Evolutionary conservation across 2,888 invertebrate genomes (phyloP).

Genomic region (Tigriopus californicus): DNA sequence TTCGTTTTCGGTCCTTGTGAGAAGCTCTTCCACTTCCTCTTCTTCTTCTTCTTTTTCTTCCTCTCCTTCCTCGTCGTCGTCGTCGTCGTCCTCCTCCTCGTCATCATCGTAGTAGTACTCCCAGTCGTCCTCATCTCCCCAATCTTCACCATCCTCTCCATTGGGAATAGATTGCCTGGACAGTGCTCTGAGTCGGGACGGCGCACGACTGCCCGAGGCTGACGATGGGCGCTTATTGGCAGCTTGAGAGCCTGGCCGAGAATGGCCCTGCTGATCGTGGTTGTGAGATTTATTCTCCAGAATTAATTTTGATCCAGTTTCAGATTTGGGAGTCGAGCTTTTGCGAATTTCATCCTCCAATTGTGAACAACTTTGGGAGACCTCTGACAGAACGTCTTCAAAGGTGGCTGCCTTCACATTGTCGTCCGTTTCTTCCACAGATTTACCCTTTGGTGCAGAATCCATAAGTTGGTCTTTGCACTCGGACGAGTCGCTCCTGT

Average conservation of each 20-base stretch:
- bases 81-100: background rate
- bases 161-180: background rate
- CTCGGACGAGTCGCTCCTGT: background rate
- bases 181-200: background rate
- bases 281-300: no score
- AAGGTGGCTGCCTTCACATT: background rate
- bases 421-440: no score
- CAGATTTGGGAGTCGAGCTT: background rate
- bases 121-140: constrained; percentile 11
- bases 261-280: background rate
- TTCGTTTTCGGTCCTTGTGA: background rate
- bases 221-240: background rate
- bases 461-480: background rate
- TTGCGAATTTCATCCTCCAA: background rate
- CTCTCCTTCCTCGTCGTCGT: background rate
- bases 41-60: background rate
- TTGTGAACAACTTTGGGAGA: background rate
- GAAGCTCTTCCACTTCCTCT: background rate
- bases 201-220: background rate
- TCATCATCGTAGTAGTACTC: constrained; percentile 4
- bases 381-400: background rate
- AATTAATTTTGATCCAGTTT: background rate
- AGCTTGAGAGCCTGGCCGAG: background rate
- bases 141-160: constrained; percentile 7
- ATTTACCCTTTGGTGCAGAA: no score